phyloP scores from a whole-genome alignment of 1,140 invertebrate genomes.

The Arion vulgaris region DNA sequence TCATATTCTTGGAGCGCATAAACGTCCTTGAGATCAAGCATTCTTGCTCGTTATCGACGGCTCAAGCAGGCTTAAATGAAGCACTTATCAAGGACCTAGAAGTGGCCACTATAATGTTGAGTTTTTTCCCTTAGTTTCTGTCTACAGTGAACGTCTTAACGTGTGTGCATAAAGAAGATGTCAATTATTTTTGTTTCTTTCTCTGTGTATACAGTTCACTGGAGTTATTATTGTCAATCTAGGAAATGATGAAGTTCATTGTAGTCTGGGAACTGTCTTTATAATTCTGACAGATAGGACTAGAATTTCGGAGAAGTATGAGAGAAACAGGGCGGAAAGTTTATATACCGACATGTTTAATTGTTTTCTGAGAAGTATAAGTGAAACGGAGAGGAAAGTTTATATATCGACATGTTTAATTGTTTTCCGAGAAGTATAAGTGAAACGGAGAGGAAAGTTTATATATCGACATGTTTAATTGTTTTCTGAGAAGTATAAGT shows the following conservation, averaged over 20 bases:
- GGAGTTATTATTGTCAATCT: not conserved
- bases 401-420: no score
- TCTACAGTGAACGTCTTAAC: no score
- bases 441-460: no score
- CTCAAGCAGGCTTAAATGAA: not conserved
- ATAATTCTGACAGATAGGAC: not conserved
- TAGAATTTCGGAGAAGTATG: no score
- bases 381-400: no score
- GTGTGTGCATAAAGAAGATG: constrained; percentile 7
- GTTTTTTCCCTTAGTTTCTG: not conserved
- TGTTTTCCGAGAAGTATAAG: no score
- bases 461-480: no score
- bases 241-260: not conserved
- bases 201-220: not conserved
- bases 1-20: no score
- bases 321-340: no score
- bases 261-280: not conserved
- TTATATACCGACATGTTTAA: no score
- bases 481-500: no score
- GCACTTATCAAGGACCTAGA: constrained; percentile 3
- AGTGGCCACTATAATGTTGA: constrained; percentile 4
- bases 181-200: not conserved
- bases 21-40: constrained; percentile 1
- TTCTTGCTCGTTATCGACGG: not conserved
- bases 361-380: no score